Evolutionary conservation across 2,113 vertebrate species (phyloP).

Genomic region (Choloepus hoffmanni): DNA sequence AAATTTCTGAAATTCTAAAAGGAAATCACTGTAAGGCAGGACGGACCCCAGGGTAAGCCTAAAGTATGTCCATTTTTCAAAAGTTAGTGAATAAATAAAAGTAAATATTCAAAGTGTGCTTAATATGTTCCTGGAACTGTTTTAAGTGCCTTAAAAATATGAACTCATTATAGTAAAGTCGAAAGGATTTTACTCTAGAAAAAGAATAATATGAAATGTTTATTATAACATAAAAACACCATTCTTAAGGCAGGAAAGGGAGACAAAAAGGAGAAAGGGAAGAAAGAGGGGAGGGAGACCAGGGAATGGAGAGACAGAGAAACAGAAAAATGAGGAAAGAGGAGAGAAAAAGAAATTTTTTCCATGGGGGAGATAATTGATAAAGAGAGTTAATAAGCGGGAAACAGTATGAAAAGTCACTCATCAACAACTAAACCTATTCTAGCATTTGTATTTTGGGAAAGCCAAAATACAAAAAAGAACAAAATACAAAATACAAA

Average conservation of each 20-base stretch:
- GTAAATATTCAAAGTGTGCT: neutral
- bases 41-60: neutral
- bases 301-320: neutral
- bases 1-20: slow-evolving; percentile 37
- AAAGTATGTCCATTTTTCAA: neutral
- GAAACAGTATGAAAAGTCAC: neutral
- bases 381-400: neutral
- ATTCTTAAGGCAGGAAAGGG: neutral
- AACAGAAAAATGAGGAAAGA: neutral
- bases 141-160: slow-evolving; percentile 47
- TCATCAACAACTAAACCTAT: neutral
- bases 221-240: neutral
- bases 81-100: neutral
- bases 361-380: neutral
- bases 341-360: neutral
- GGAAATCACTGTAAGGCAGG: neutral
- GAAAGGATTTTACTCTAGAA: slow-evolving; percentile 9
- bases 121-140: neutral
- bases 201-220: neutral
- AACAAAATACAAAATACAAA: no score
- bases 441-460: neutral
- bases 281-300: neutral
- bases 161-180: neutral
- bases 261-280: neutral
- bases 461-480: neutral